Base-by-base conservation (phyloP, 92 coral and sea anemone species). In the Micromussa lordhowensis region DNA sequence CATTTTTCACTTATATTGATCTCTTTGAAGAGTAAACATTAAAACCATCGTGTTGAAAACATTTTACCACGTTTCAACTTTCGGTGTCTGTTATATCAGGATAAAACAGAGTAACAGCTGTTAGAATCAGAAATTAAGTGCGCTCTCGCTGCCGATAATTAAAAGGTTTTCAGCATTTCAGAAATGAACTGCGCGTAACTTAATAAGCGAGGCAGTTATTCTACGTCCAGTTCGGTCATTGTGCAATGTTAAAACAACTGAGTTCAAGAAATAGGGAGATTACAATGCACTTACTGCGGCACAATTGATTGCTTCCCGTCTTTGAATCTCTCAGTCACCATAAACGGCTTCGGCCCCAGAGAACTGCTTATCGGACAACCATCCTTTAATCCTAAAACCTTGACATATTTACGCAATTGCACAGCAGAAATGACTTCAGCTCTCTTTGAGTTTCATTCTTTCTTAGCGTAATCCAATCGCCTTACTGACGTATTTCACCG, bases 1-100 rank as follows among this genome's bases (percentile, higher is more conserved):
- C 68, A 24, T 24, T 61, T 61, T 61, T 24, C 68, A 61, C 68
- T 61, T 61, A 26, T 24, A 22, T 24, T 1, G 26, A 61, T 24
- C 29, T 19, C 18, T 21, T 24, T 24, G 32, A 16, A 21, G 61
- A 22, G 13, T 40, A 24, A 54, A 48, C 64, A 24, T 48, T n/a
- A 44, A 51, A 29, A n/a, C 36, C 64, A 77, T 18, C 63, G 87
- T 71, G 87, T 83, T 83, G 79, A 83, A 71, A 70, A 22, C 79
- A 70, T 68, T 82, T 82, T 1, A 12, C 79, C 12, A 5, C 53
- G 69, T 9, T 71, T 83, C 87, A 70, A 21, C 54, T 22, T 32
- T 58, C 31, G 71, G 13, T 30, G 55, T 40, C 15, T n/a, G 24
- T 17, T 4, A 14, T 48, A 14, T 30, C 81, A 77, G 36, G 55